Evolutionary conservation across 2,797 vertebrate genomes (phyloP).

Genomic region (Chloroceryle inda): DNA sequence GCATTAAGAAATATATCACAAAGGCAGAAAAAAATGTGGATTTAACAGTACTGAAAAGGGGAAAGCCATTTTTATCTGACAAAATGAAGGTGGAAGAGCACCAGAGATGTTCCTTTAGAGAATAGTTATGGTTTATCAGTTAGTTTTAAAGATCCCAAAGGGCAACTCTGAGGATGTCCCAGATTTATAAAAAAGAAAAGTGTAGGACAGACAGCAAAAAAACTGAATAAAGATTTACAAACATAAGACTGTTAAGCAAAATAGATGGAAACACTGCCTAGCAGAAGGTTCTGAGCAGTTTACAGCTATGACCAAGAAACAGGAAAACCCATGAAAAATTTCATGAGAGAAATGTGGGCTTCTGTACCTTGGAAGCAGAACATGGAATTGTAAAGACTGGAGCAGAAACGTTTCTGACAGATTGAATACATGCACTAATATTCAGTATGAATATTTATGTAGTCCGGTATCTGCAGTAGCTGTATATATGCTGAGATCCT

Average conservation of each 20-base stretch:
- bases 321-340: neutral
- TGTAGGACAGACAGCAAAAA: neutral
- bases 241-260: neutral
- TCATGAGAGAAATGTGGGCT: neutral
- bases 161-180: neutral
- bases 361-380: neutral
- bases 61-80: neutral
- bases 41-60: neutral
- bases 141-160: neutral
- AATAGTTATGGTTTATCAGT: neutral
- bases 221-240: neutral
- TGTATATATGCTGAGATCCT: neutral
- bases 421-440: neutral
- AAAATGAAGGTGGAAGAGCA: neutral
- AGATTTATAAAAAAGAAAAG: neutral
- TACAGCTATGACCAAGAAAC: neutral
- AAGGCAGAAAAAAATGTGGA: neutral
- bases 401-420: constrained; percentile 9
- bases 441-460: constrained; percentile 19
- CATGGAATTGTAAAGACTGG: neutral
- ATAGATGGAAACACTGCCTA: neutral
- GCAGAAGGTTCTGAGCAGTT: neutral
- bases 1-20: neutral
- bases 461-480: neutral
- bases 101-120: neutral